Base-by-base conservation (phyloP, 2,113 vertebrate species). In the Leptodactylus fuscus region DNA sequence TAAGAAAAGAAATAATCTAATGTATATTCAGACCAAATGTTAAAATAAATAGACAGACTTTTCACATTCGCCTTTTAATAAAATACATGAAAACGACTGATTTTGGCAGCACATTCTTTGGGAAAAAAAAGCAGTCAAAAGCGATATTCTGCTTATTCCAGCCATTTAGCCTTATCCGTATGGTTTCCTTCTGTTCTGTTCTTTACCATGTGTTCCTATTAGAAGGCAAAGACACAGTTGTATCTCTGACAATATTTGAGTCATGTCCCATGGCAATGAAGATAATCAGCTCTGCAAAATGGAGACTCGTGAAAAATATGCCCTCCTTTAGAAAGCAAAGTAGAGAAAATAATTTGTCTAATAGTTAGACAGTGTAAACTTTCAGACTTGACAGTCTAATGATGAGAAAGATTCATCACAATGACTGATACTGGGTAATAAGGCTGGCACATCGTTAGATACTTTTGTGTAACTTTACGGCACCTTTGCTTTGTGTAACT, bases 121-220 rank as follows among this genome's bases (percentile, higher is more conserved):
- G 4, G 11, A 29, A 65, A 32, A 27, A 65, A 15, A 3, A 32
- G 60, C 60, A 65, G 65, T 36, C 16, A 69, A 34, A 69, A 69
- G 34, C 34, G 13, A 69, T 36, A 69, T 20, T 36, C 65, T 38
- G 65, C 34, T 69, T 38, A 69, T 38, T 24, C 65, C 16, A 69
- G 34, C 18, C 65, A 69, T 69, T 69, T 69, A 38, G 65, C 34
- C 65, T 38, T 38, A 69, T 36, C 34, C 65, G 34, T 69, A 69
- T 69, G 65, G 32, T 69, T 69, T 69, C 65, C 65, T 69, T 69
- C 65, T 69, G 65, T 69, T 69, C 34, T 69, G 34, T 69, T 20
- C 65, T 69, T 69, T 38, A 22, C 65, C 65, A 69, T 69, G 65
- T 69, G 65, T 69, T 69, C 34, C 34, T 22, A 38, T 69, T 69